Conservation (phyloP, 2,113 vertebrate genomes). For the Eudyptes chrysolophus region DNA sequence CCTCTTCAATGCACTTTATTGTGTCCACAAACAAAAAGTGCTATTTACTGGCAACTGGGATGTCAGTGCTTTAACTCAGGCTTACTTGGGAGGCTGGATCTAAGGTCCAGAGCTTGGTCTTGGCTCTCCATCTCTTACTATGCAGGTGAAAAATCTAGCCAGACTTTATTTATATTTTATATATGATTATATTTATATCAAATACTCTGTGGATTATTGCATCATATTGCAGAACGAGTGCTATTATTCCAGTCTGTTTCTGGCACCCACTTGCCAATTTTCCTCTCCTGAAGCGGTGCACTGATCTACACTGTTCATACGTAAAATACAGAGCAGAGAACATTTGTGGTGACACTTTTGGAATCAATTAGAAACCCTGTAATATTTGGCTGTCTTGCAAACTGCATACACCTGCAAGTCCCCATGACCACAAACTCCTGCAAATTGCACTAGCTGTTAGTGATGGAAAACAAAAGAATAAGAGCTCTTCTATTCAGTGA, state of each 20-base stretch:
- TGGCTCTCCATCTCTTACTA: neutral
- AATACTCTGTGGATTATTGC: neutral
- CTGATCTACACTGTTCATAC: neutral
- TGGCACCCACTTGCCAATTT: neutral
- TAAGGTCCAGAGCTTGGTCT: neutral
- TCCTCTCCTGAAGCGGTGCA: neutral
- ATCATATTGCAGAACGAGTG: neutral
- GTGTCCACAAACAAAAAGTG: neutral
- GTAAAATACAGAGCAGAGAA: neutral
- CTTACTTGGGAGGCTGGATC: neutral
- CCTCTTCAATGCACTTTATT: neutral
- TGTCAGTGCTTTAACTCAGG: neutral
- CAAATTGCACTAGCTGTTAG: neutral
- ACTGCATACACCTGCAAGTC: neutral
- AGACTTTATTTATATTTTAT: neutral
- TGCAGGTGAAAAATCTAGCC: neutral
- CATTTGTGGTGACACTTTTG: neutral
- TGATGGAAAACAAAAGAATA: neutral
- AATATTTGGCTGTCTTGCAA: neutral
- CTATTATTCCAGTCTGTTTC: neutral
- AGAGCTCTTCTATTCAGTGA: neutral
- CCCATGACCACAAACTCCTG: accelerated
- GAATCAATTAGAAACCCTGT: neutral
- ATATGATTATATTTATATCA: neutral
- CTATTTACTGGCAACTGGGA: neutral